phyloP scores from a whole-genome alignment of 1,140 invertebrate species.

The Halotydeus destructor region DNA sequence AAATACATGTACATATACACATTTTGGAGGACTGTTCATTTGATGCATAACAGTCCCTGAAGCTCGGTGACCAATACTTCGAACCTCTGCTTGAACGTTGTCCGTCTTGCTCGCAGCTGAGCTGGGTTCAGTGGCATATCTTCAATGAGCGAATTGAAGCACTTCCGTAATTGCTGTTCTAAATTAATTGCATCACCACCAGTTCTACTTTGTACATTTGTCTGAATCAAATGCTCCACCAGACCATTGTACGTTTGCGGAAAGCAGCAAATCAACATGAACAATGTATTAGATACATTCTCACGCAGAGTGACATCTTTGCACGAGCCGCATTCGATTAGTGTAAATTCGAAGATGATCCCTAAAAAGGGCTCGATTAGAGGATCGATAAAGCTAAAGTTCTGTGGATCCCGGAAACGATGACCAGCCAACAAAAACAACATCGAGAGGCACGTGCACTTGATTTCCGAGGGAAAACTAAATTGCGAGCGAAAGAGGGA shows the following conservation, averaged over 20 bases:
- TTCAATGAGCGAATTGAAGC: not conserved
- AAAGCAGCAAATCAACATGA: constrained; percentile 5
- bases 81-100: not conserved
- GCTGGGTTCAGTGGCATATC: not conserved
- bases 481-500: constrained; percentile 1
- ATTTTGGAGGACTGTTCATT: too few species aligned
- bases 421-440: constrained; percentile 1
- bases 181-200: not conserved
- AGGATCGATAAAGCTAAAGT: not conserved
- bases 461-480: constrained; percentile 8
- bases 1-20: too few species aligned
- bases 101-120: not conserved
- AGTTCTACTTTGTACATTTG: too few species aligned
- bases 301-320: constrained; percentile 8
- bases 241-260: not conserved
- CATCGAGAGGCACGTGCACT: constrained; percentile 6
- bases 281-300: constrained; percentile 6
- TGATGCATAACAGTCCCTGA: not conserved
- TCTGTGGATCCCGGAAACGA: constrained; percentile 1
- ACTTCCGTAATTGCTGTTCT: not conserved
- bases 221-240: constrained; percentile 1
- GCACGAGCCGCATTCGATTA: constrained; percentile 1
- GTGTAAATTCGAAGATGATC: constrained; percentile 9
- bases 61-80: not conserved
- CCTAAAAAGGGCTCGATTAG: constrained; percentile 1